These are phyloP conservation scores for Stomatorhinus ivindoensis DNA, from an alignment of 2,113 vertebrate genomes.

Conservation along the genomic window DNA sequence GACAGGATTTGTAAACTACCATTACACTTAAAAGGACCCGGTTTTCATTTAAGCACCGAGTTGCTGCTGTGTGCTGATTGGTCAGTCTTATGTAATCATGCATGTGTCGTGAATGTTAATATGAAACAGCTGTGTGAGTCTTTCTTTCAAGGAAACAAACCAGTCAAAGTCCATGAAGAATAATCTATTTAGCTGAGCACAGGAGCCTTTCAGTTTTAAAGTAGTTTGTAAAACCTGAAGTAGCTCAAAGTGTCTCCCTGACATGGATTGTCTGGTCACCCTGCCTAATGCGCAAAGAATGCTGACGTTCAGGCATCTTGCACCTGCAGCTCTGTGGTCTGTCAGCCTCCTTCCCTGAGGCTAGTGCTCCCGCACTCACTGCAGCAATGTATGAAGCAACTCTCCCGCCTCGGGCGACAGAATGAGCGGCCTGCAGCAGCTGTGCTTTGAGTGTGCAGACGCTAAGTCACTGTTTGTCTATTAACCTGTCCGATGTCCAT, in stretches of 20 bases:
- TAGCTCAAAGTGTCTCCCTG: background rate
- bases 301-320: background rate
- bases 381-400: no score
- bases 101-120: background rate
- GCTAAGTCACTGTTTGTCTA: background rate
- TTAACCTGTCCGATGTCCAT: slow-evolving; percentile 13
- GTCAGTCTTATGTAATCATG: background rate
- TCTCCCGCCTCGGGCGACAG: background rate
- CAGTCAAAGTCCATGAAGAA: background rate
- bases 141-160: background rate
- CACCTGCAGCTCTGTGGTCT: background rate
- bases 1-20: background rate
- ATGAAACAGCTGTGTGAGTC: background rate
- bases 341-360: no score
- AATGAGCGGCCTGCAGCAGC: background rate
- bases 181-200: background rate
- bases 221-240: background rate
- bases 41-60: no score
- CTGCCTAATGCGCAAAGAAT: background rate
- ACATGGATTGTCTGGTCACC: background rate
- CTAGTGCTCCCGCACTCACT: no score
- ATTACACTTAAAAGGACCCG: no score
- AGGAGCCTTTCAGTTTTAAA: background rate
- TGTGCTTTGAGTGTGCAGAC: background rate
- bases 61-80: background rate